Conservation (phyloP, 2,888 invertebrate genomes). For the Sphaerophoria taeniata region DNA sequence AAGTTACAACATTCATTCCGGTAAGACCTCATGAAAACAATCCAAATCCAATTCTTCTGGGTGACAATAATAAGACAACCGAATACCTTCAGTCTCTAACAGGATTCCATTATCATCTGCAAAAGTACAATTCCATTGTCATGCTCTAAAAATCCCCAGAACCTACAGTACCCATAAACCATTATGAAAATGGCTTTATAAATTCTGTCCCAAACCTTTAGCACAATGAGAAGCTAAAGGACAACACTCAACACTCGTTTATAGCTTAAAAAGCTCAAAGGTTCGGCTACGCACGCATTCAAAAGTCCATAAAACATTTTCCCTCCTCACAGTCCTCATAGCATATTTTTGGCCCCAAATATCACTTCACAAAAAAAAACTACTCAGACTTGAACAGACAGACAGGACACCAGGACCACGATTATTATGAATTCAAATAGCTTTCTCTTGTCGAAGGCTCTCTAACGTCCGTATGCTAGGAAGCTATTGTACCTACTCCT, state of each 20-base stretch:
- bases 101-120: neutral
- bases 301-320: conserved; percentile 1
- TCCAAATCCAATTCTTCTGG: no score
- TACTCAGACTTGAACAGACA: neutral
- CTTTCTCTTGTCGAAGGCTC: conserved; percentile 50
- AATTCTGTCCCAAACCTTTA: neutral
- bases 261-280: conserved; percentile 17
- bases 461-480: conserved; percentile 35
- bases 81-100: neutral
- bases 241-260: neutral
- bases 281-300: neutral
- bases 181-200: neutral
- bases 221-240: neutral
- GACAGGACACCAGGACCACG: conserved; percentile 25
- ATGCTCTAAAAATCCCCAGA: neutral
- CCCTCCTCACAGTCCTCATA: neutral
- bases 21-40: no score
- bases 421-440: conserved; percentile 52
- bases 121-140: no score
- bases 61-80: no score
- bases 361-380: neutral
- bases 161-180: neutral
- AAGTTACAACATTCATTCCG: no score
- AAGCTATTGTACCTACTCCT: neutral
- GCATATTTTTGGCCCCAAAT: neutral